Base-by-base conservation (phyloP, 2,888 invertebrate species). In the Drosophila leonis region DNA sequence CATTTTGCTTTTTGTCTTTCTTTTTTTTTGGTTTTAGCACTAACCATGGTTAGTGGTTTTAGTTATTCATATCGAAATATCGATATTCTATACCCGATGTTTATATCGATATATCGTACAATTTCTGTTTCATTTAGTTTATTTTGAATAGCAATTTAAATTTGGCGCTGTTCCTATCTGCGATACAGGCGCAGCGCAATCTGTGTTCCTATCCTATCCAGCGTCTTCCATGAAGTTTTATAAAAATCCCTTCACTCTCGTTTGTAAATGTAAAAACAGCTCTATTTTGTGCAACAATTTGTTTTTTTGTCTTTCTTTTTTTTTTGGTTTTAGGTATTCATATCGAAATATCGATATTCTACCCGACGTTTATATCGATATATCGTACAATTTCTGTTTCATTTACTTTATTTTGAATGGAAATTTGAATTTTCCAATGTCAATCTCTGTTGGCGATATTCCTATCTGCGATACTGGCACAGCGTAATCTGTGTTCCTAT, bases 271-370 rank as follows among this genome's bases (percentile, higher is more conserved):
- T 15, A 24, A 10, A 4, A 56, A 24, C 35, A 70, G 10, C 33
- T 33, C 13, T 18, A 24, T n/a, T 20, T n/a, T 42, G 3, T n/a
- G 15, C 15, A 39, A 2, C 31, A 35, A 24, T 55, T 74, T 39
- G 18, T 27, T 56, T 39, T 59, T 24, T 75, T 72, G 59, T 51
- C 66, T 33, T 52, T 18, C 39, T 35, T 18, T 31, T 51, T 20
- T 29, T 51, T 52, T 27, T 39, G 35, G n/a, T 54, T 29, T 27
- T 13, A 20, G 33, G 7, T 33, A 20, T 35, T 31, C 15, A 24
- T 55, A 65, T 65, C 37, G 46, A 12, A 46, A 31, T 24, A 66
- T 41, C 37, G 55, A 49, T 41, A 39, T 35, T 27, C 6, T 2
- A n/a, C 3, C 2, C 13, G 15, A 10, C 35, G 15, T 1, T 2